Percentiles rank a stretch among this genome's conserved stretches.
Evolutionary conservation across 2,888 invertebrate species (phyloP).

Genomic region (Drosophila subsilvestris): DNA sequence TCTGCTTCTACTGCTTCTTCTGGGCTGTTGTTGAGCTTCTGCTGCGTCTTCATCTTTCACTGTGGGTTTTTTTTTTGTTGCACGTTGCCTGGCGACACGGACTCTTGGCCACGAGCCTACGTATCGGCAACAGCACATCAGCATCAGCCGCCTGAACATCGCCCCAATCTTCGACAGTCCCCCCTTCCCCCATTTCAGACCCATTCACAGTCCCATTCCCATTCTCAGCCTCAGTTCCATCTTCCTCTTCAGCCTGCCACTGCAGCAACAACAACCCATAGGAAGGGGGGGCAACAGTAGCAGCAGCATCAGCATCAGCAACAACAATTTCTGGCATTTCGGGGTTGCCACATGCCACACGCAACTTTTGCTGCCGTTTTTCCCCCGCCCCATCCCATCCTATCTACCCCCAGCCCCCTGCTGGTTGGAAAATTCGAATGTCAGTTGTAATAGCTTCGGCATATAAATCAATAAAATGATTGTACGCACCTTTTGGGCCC

Average conservation of each 20-base stretch:
- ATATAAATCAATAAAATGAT: slow-evolving; percentile 83
- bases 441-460: slow-evolving; percentile 82
- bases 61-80: slow-evolving; percentile 22
- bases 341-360: slow-evolving; percentile 48
- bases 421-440: slow-evolving; percentile 78
- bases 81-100: slow-evolving; percentile 55
- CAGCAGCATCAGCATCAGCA: slow-evolving; percentile 42
- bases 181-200: no score
- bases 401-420: not conserved
- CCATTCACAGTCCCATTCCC: not conserved
- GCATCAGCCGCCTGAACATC: no score
- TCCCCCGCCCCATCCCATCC: slow-evolving; percentile 1
- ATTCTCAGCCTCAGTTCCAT: no score
- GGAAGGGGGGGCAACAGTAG: slow-evolving; percentile 13
- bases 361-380: slow-evolving; percentile 21
- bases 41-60: slow-evolving; percentile 66
- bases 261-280: slow-evolving; percentile 67
- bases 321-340: slow-evolving; percentile 53
- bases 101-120: slow-evolving; percentile 55
- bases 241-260: slow-evolving; percentile 34
- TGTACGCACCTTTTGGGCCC: slow-evolving; percentile 76
- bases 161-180: no score
- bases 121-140: slow-evolving; percentile 21
- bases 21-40: slow-evolving; percentile 35
- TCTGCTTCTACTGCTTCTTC: slow-evolving; percentile 18